Base-by-base conservation (phyloP, 2,888 invertebrate genomes). In the Dorcus hopei region DNA sequence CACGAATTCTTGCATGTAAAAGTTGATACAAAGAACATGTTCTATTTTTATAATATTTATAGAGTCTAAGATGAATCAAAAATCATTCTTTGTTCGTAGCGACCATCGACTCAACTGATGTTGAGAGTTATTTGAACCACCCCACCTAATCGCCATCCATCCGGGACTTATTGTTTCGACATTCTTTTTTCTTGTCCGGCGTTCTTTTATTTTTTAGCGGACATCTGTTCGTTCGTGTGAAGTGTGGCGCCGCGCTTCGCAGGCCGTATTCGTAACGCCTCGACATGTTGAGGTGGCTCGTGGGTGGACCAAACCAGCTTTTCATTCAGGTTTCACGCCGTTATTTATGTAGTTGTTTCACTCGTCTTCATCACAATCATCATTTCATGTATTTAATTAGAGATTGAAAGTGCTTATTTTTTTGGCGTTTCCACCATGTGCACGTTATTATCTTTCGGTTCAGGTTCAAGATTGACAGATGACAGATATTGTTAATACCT, bases 231-330 rank as follows among this genome's bases (percentile, higher is more conserved):
- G 55, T 42, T 59, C 52, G 64, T 63, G 63, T 63, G 63, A 66
- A 67, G 67, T 66, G 68, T 69, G 69, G 70, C 70, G 70, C 70
- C 68, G 64, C 61, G 58, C 54, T 59, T 49, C 57, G 57, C 61
- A 57, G 52, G 61, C 51, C 61, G 62, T 57, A 61, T 62, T 66
- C 65, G 67, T 65, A 65, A 64, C 67, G 65, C 65, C 66, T 64
- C n/a, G 60, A 59, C 60, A 58, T 55, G 50, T 51, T 56, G 66
- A 69, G 68, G 67, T 64, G 66, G 67, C 57, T 70, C 71, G 72
- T 73, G 71, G 72, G 71, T 70, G 72, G 71, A 69, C 64, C 68
- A 67, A 71, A 70, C 70, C 71, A 67, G 71, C 65, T 70, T 70
- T 70, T 72, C 73, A 73, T 73, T 73, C 73, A 72, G 70, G 71